Evolutionary conservation across 2,797 vertebrate species (phyloP).

Genomic region (Taeniopygia guttata): DNA sequence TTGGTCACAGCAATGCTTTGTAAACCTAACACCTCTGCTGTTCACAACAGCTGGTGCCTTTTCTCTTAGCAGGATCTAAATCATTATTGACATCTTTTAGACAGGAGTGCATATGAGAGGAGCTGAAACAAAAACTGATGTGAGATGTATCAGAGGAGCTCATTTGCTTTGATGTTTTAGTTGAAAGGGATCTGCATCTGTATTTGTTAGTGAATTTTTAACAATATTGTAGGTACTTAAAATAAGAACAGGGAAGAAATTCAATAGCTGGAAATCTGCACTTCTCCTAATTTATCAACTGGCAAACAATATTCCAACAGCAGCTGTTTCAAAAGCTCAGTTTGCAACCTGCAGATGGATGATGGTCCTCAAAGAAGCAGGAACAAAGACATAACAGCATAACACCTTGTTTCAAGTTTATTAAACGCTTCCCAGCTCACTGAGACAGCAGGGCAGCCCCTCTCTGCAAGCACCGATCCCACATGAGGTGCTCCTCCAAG

Average conservation of each 20-base stretch:
- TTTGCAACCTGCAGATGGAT: background rate
- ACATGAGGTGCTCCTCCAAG: background rate
- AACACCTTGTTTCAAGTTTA: background rate
- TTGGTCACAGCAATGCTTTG: background rate
- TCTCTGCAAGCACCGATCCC: background rate
- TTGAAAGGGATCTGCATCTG: background rate
- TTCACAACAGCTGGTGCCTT: background rate
- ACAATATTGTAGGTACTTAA: background rate
- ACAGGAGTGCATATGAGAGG: background rate
- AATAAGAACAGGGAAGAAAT: background rate
- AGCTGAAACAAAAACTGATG: background rate
- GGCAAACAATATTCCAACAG: background rate
- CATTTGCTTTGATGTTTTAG: slow-evolving; percentile 1
- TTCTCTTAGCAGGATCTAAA: slow-evolving; percentile 3
- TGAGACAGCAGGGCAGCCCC: background rate
- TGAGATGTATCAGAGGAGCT: background rate
- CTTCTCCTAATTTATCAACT: background rate
- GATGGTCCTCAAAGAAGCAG: background rate
- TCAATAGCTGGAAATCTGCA: background rate
- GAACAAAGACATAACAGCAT: background rate
- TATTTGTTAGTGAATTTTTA: background rate
- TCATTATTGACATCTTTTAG: background rate
- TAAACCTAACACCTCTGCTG: background rate
- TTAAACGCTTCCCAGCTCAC: background rate
- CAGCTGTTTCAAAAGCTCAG: background rate